These are phyloP conservation scores for Merops nubicus DNA, from an alignment of 2,113 vertebrate genomes.

Conservation along the genomic window DNA sequence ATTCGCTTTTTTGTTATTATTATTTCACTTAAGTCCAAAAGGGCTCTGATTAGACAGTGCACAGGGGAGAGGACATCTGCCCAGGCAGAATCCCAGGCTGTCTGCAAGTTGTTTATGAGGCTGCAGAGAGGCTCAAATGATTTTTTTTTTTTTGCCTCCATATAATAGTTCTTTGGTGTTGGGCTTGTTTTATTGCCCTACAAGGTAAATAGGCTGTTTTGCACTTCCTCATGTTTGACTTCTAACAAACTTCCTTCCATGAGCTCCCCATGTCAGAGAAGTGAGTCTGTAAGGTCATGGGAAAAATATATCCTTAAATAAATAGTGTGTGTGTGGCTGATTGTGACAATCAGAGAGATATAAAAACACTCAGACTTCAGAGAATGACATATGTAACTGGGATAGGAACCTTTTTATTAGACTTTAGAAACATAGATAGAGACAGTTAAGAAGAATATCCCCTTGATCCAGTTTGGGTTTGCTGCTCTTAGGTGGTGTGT, in stretches of 20 bases:
- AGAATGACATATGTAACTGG: background rate
- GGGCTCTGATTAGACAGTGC: slow-evolving; percentile 4
- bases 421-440: background rate
- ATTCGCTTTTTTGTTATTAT: background rate
- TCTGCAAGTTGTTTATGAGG: background rate
- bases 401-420: background rate
- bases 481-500: background rate
- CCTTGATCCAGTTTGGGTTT: background rate
- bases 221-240: slow-evolving; percentile 8
- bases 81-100: background rate
- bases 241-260: background rate
- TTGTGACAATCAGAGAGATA: background rate
- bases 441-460: background rate
- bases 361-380: background rate
- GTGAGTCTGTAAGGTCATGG: slow-evolving; percentile 18
- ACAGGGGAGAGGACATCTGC: background rate
- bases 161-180: background rate
- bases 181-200: background rate
- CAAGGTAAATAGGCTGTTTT: slow-evolving; percentile 5
- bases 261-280: background rate
- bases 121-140: background rate
- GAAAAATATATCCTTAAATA: slow-evolving; percentile 31
- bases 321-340: background rate
- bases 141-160: background rate
- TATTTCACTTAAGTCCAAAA: slow-evolving; percentile 18